phyloP scores from a whole-genome alignment of 2,888 invertebrate species.

The Dolomedes plantarius region DNA sequence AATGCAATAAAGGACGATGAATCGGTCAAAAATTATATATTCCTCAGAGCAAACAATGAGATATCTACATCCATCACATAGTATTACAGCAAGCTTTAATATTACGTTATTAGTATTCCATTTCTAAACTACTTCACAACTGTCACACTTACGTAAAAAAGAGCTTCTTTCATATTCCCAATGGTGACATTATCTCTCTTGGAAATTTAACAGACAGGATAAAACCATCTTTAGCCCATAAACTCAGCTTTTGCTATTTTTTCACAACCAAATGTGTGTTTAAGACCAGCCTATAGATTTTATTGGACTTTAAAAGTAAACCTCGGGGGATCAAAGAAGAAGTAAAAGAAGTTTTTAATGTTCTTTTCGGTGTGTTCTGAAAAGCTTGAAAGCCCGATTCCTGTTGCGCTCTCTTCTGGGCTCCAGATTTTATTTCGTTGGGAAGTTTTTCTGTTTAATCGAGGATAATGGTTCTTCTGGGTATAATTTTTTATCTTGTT shows the following conservation, averaged over 20 bases:
- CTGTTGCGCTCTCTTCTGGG: conserved; percentile 10
- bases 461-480: conserved; percentile 42
- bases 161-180: conserved; percentile 43
- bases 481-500: conserved; percentile 20
- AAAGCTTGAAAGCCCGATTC: conserved; percentile 16
- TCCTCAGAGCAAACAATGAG: neutral
- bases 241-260: conserved; percentile 35
- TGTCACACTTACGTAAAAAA: conserved; percentile 29
- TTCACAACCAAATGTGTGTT: conserved; percentile 39
- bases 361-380: conserved; percentile 31
- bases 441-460: conserved; percentile 22
- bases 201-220: conserved; percentile 48
- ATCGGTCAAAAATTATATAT: neutral
- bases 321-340: conserved; percentile 23
- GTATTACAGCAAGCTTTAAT: neutral
- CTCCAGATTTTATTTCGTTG: conserved; percentile 30
- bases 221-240: conserved; percentile 52
- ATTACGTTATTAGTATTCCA: neutral
- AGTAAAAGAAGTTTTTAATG: conserved; percentile 40
- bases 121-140: conserved; percentile 17
- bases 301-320: conserved; percentile 56
- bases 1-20: too few species aligned
- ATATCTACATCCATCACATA: neutral
- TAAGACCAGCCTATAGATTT: conserved; percentile 54
- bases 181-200: conserved; percentile 41